These are phyloP conservation scores for Apolygus lucorum DNA, from an alignment of 1,140 invertebrate species.

Conservation along the genomic window DNA sequence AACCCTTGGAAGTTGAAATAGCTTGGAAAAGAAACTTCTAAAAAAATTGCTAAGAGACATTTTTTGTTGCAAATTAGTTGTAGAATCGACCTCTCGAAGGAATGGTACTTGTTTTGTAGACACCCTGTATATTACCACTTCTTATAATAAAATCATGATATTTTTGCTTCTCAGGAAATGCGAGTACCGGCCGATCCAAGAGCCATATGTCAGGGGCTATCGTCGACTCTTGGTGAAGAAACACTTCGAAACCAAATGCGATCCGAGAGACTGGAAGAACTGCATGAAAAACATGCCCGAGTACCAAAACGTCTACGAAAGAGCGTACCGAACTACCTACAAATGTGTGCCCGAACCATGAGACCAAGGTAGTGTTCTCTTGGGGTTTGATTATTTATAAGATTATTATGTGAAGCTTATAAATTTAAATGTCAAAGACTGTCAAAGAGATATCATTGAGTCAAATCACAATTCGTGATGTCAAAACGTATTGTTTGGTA, in stretches of 20 bases:
- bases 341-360: slow-evolving; percentile 31
- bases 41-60: too few species aligned
- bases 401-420: neutral
- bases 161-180: slow-evolving; percentile 33
- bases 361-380: slow-evolving; percentile 7
- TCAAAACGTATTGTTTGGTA: too few species aligned
- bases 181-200: slow-evolving; percentile 34
- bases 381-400: neutral
- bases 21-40: too few species aligned
- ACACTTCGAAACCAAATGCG: slow-evolving; percentile 33
- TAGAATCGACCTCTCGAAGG: too few species aligned
- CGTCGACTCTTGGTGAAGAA: slow-evolving; percentile 32
- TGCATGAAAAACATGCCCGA: slow-evolving; percentile 33
- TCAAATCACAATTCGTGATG: too few species aligned
- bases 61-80: too few species aligned
- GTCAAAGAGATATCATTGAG: neutral
- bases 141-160: too few species aligned
- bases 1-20: too few species aligned
- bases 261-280: slow-evolving; percentile 31
- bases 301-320: slow-evolving; percentile 37
- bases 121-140: too few species aligned
- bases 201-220: slow-evolving; percentile 35
- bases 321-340: slow-evolving; percentile 35
- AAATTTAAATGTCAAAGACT: neutral
- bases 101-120: too few species aligned